Base-by-base conservation (phyloP, 2,113 vertebrate genomes). In the Mus pahari region DNA sequence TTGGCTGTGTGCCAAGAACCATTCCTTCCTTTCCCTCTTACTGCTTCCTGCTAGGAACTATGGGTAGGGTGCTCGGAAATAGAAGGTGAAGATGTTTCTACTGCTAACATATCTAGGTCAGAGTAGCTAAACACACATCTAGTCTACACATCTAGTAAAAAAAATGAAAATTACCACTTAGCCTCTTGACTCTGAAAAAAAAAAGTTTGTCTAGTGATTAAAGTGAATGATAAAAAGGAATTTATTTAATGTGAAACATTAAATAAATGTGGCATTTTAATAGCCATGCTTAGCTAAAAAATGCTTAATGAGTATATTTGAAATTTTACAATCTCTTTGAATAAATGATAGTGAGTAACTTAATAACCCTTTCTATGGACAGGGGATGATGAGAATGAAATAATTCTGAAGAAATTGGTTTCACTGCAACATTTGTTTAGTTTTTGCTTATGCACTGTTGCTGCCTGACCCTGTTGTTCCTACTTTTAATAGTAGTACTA, bases 171-270 rank as follows among this genome's bases (percentile, higher is more conserved):
- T 42, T 48, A 4, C 8, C 74, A 77, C 22, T 92, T 87, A 74
- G 33, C 10, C 45, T 89, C 89, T 95, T 96, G n/a, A 70, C 20
- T 93, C 75, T 77, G 50, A 24, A 64, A 68, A 70, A 70, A 73
- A 87, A 74, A 87, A 81, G 45, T 91, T 22, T 87, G 33, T 66
- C 42, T 20, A 64, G 22, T 75, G 77, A 94, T 48, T 22, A 93
- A 79, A 36, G 79, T 83, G 42, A 94, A 48, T 75, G 71, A 84
- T 86, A 86, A 96, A 92, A 73, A 9, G 89, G 3, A 16, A 58
- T 90, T 89, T 71, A 71, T n/a, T 64, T 90, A 94, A 74, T 92
- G 22, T 86, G 11, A 86, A 62, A 91, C 87, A 86, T 20, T 24
- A 62, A 33, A 89, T 64, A 64, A 64, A 28, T 66, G 31, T 68